A percentile compares a stretch with the other conserved stretches of the same genome.
Conservation (phyloP, 1,140 invertebrate species). For the Marisa cornuarietis region DNA sequence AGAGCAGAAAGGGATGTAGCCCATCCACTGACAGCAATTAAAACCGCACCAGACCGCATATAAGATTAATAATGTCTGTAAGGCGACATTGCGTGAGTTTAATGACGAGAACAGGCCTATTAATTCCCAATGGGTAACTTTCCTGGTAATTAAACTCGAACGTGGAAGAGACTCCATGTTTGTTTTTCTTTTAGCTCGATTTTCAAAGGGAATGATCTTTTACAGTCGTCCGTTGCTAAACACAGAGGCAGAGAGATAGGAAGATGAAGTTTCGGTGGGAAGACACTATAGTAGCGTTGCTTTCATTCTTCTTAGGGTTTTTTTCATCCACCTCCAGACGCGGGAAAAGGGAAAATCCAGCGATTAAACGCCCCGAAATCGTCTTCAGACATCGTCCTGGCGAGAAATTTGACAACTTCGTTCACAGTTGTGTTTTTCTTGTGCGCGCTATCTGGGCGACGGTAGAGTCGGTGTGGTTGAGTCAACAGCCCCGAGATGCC, state of each 20-base stretch:
- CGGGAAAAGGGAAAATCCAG: not conserved
- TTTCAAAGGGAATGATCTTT: not conserved
- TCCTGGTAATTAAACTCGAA: not conserved
- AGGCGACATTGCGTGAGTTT: not conserved
- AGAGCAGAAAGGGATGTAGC: not conserved
- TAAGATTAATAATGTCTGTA: not conserved
- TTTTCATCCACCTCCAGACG: not conserved
- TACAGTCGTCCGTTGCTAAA: too few relatives aligned
- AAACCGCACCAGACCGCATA: not conserved
- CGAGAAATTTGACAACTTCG: slow-evolving; percentile 9
- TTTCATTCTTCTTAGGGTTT: too few relatives aligned
- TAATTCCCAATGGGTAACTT: too few relatives aligned
- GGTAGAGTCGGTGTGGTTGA: slow-evolving; percentile 4
- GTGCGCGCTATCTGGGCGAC: not conserved
- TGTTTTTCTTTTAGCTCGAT: not conserved
- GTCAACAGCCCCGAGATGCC: slow-evolving; percentile 11
- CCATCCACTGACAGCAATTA: not conserved
- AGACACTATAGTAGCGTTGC: not conserved
- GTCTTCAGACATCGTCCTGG: not conserved
- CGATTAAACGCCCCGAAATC: not conserved
- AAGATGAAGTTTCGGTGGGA: not conserved
- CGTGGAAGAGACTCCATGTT: not conserved
- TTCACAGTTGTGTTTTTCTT: slow-evolving; percentile 11
- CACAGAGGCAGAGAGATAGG: not conserved
- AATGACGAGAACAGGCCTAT: too few relatives aligned